These are phyloP conservation scores for Micropterix aruncella DNA, from an alignment of 2,888 invertebrate genomes.

Conservation along the genomic window DNA sequence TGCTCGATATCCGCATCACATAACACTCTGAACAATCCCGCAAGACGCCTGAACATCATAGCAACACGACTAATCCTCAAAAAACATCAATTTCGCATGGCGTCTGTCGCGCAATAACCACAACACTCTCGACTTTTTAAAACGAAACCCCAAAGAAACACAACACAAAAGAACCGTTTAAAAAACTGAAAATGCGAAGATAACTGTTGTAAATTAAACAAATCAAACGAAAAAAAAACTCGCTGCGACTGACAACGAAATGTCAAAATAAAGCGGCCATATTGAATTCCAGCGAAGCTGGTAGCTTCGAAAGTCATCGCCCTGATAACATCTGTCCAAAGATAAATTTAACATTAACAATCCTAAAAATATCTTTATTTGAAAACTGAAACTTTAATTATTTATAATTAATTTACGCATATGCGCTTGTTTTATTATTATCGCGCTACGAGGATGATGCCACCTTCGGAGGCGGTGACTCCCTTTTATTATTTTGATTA, in stretches of 20 bases:
- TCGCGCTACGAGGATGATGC: too few species aligned
- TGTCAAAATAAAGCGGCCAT: slow-evolving; percentile 43
- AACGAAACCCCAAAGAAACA: background rate
- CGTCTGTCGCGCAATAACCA: slow-evolving; percentile 22
- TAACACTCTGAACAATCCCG: slow-evolving; percentile 17
- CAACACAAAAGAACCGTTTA: background rate
- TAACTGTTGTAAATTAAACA: slow-evolving; percentile 19
- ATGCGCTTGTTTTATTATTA: too few species aligned
- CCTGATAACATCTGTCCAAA: background rate
- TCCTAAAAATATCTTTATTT: too few species aligned
- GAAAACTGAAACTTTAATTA: too few species aligned
- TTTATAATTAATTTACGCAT: too few species aligned
- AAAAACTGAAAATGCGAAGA: slow-evolving; percentile 21
- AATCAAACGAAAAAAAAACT: slow-evolving; percentile 23
- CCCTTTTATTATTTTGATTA: too few species aligned
- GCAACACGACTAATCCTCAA: background rate
- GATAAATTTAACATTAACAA: too few species aligned
- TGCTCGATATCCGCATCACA: slow-evolving; percentile 6
- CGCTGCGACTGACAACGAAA: slow-evolving; percentile 41
- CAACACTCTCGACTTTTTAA: background rate
- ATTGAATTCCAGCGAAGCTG: slow-evolving; percentile 19
- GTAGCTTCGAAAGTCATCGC: background rate
- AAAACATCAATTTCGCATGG: slow-evolving; percentile 42
- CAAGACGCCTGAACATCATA: slow-evolving; percentile 32
- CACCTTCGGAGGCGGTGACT: too few species aligned